Evolutionary conservation across 2,113 vertebrate genomes (phyloP), one percentile per base, ranked within the genome.

Genomic region (Ptilonorhynchus violaceus): DNA sequence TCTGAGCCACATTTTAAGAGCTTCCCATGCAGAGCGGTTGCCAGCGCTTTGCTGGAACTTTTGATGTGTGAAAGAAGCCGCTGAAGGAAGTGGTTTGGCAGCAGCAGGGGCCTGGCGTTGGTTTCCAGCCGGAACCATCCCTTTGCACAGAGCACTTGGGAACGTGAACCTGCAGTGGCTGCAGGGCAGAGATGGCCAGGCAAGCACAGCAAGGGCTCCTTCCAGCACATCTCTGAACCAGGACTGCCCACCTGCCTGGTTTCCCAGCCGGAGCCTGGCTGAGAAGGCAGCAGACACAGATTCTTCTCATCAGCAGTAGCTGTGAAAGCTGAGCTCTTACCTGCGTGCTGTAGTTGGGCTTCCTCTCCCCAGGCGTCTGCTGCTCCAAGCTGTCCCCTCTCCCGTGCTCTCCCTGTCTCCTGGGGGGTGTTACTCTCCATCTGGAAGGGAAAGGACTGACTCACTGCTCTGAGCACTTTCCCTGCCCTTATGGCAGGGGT

Each of bases 51-150:
- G 53, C 22, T 85, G 77, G 76, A 79, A 33, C 87, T 92, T 73
- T 16, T 6, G 31, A 27, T 66, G 66, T 72, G 41, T 89, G 87
- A 62, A 72, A 59, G 75, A 82, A 58, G 66, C 89, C 2, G 0
- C 49, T 82, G 85, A 58, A 91, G 89, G 93, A 96, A 88, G 84
- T 89, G 77, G 81, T 88, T 87, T 96, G 94, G 93, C 81, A 76
- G 19, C 66, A 88, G 84, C 66, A 28, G 83, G 31, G 62, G n/a
- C 81, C 70, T 69, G 89, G 78, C 52, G 67, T 88, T 92, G 87
- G 58, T 93, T 90, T 68, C 46, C 77, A 95, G 66, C 31, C 2
- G 0, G 62, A 84, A 13, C 74, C 59, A 60, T 73, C 41, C 15
- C 23, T 77, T 16, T 49, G 50, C 79, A 31, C 66, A 73, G 88